Base-by-base conservation (phyloP, 2,113 vertebrate species). In the Illadopsis cleaveri region DNA sequence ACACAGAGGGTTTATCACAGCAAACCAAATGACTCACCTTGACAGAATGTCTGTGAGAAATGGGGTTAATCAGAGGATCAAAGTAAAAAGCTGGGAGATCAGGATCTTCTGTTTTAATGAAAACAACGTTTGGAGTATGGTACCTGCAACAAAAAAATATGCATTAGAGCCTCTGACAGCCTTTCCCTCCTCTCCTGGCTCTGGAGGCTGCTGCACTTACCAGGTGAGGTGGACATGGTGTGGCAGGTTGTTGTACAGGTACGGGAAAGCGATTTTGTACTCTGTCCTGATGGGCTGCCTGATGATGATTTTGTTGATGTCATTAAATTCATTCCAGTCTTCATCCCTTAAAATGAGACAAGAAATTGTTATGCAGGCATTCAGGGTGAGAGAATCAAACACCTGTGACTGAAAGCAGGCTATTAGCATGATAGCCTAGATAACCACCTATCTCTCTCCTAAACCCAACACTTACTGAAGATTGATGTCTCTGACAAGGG, bases 261-360 rank as follows among this genome's bases (percentile, higher is more conserved):
- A 99, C 0, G 99, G 99, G 78, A 99, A 99, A 42, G 99, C 99
- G 0, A 99, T 99, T 98, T 99, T 99, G 97, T 99, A 99, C 94
- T 99, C 99, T 2, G 99, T 99, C 92, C 99, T 98, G 95, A 99
- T 99, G 1, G 99, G 99, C 97, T 99, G 99, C 53, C 99, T 98
- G 89, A 99, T 99, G 97, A 99, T 99, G 92, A 99, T 99, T 93
- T 99, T 99, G 97, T 99, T 99, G 97, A 99, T 99, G 97, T 99
- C 99, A 23, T 99, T 99, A 96, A 99, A 99, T 92, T 99, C 99
- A 47, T 99, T 99, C 99, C 99, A 99, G 96, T 99, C 99, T 98
- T 99, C 99, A 97, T 99, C 99, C 97, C 99, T 99, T 99, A 73
- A 10, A 80, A 61, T 3, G 37, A 81, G 71, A 87, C 23, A 86